Percentiles rank a stretch among this genome's conserved stretches.
Evolutionary conservation across 2,888 invertebrate genomes (phyloP).

Genomic region (Xylota segnis): DNA sequence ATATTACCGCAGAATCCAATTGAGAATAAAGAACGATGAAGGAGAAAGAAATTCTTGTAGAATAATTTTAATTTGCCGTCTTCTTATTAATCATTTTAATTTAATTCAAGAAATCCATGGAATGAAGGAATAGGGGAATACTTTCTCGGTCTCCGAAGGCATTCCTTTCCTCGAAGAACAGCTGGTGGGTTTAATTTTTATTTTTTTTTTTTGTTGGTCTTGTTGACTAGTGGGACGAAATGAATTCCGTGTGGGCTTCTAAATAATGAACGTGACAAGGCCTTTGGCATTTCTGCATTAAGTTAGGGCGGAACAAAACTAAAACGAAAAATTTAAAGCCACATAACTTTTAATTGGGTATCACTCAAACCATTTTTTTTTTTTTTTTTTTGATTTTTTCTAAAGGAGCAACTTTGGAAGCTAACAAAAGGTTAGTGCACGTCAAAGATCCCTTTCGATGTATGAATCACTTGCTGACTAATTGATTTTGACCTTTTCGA

Average conservation of each 20-base stretch:
- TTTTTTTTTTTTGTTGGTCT: too few species aligned
- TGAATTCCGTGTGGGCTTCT: neutral
- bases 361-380: neutral
- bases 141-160: neutral
- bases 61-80: slow-evolving; percentile 1
- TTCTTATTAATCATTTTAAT: slow-evolving; percentile 11
- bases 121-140: slow-evolving; percentile 3
- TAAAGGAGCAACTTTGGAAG: neutral
- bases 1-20: neutral
- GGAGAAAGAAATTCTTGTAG: neutral
- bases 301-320: neutral
- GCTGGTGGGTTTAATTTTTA: neutral
- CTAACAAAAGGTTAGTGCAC: neutral
- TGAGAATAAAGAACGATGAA: neutral
- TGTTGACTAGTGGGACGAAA: neutral
- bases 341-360: neutral
- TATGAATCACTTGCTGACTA: neutral
- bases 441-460: neutral
- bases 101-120: neutral
- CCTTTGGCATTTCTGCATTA: neutral
- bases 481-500: neutral
- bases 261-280: slow-evolving; percentile 2
- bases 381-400: neutral
- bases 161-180: neutral
- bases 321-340: neutral